Conservation (phyloP, 1,140 invertebrate genomes). For the Bradynema listronoti region DNA sequence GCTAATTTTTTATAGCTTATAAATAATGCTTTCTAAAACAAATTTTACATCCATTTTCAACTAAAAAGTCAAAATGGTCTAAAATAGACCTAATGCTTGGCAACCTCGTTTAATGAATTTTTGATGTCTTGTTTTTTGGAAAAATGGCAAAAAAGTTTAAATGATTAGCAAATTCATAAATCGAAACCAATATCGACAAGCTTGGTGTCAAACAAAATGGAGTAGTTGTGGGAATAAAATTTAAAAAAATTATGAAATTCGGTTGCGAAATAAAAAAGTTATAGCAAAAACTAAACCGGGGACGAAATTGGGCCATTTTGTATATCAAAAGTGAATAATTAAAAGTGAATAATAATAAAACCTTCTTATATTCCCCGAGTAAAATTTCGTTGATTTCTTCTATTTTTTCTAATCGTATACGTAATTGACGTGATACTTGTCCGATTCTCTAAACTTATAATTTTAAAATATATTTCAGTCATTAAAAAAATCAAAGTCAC, state of each 20-base stretch:
- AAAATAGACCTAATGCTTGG: too few species aligned
- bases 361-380: constrained; percentile 35
- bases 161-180: too few species aligned
- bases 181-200: too few species aligned
- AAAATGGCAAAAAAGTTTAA: too few species aligned
- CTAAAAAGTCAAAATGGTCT: too few species aligned
- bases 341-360: constrained; percentile 3
- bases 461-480: constrained; percentile 19
- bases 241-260: background rate
- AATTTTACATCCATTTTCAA: too few species aligned
- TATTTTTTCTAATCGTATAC: constrained; percentile 28
- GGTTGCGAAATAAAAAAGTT: background rate
- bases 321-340: background rate
- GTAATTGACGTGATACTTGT: constrained; percentile 19
- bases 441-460: constrained; percentile 28
- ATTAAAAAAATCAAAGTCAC: constrained; percentile 17
- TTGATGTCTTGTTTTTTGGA: too few species aligned
- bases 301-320: background rate
- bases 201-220: too few species aligned
- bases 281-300: background rate
- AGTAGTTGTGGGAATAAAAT: too few species aligned
- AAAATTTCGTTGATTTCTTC: constrained; percentile 36
- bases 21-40: too few species aligned
- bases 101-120: too few species aligned
- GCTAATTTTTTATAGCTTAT: too few species aligned